Evolutionary conservation across 2,113 vertebrate species (phyloP).

Genomic region (Prietella phreatophila): DNA sequence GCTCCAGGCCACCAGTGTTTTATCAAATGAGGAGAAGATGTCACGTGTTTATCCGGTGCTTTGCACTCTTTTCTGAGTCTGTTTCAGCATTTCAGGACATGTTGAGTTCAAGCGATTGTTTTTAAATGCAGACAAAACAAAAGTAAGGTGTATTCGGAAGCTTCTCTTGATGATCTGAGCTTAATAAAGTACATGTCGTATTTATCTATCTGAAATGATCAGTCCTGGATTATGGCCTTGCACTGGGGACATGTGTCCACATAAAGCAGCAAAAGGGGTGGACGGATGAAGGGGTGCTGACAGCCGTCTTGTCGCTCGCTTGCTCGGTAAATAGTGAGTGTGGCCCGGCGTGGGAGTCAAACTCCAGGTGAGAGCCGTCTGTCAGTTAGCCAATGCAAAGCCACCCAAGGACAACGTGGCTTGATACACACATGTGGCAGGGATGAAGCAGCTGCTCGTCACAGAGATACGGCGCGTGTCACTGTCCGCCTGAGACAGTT

Average conservation of each 20-base stretch:
- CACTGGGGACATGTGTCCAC: conserved; percentile 4
- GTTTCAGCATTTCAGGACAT: neutral
- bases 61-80: neutral
- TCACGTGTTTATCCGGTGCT: neutral
- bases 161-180: neutral
- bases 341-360: conserved; percentile 78
- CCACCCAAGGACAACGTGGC: conserved; percentile 84
- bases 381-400: conserved; percentile 77
- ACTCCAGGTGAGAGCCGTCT: conserved; percentile 82
- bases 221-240: conserved; percentile 2
- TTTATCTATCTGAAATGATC: neutral
- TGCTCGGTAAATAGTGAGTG: conserved; percentile 69
- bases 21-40: neutral
- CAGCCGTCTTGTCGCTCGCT: conserved; percentile 68
- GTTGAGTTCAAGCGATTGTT: neutral
- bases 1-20: neutral
- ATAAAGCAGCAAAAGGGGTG: conserved; percentile 26
- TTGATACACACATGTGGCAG: conserved; percentile 79
- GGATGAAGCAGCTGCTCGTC: conserved; percentile 67
- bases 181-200: neutral
- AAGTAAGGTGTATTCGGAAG: neutral
- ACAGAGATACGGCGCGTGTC: conserved; percentile 12
- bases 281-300: conserved; percentile 53
- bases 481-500: conserved; percentile 19
- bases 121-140: neutral